These are phyloP conservation scores for Chrosomus eos DNA, from an alignment of 2,797 vertebrate species.

Conservation along the genomic window DNA sequence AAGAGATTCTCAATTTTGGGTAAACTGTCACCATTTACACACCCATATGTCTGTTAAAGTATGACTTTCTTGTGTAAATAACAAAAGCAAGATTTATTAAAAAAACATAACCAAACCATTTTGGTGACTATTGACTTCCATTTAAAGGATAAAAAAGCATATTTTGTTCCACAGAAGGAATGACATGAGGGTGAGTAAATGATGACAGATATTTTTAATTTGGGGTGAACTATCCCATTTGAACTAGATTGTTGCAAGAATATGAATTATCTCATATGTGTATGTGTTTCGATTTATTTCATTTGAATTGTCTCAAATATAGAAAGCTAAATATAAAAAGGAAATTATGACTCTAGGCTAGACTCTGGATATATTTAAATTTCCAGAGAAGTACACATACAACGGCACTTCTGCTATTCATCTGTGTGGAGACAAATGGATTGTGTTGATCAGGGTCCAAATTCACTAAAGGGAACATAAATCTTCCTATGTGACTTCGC, in stretches of 20 bases:
- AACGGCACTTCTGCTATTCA: slow-evolving; percentile 26
- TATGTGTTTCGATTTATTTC: neutral
- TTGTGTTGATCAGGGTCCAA: neutral
- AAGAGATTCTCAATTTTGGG: no score
- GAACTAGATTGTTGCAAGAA: neutral
- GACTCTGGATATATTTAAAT: neutral
- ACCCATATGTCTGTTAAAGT: neutral
- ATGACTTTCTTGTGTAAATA: neutral
- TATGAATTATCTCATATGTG: neutral
- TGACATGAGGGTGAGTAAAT: neutral
- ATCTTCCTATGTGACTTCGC: neutral
- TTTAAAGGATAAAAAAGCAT: neutral
- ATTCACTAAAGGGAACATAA: neutral
- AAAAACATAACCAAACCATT: neutral
- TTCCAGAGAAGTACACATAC: neutral
- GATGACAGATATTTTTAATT: neutral
- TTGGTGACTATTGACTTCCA: neutral
- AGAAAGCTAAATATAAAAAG: neutral
- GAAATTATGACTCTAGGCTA: neutral
- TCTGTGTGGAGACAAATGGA: neutral
- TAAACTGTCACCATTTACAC: neutral
- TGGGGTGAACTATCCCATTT: neutral
- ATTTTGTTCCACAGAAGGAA: neutral
- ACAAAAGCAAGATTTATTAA: neutral
- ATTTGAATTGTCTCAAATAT: neutral